Conservation (phyloP, 2,888 invertebrate genomes). For the Drepanosiphum platanoidis region DNA sequence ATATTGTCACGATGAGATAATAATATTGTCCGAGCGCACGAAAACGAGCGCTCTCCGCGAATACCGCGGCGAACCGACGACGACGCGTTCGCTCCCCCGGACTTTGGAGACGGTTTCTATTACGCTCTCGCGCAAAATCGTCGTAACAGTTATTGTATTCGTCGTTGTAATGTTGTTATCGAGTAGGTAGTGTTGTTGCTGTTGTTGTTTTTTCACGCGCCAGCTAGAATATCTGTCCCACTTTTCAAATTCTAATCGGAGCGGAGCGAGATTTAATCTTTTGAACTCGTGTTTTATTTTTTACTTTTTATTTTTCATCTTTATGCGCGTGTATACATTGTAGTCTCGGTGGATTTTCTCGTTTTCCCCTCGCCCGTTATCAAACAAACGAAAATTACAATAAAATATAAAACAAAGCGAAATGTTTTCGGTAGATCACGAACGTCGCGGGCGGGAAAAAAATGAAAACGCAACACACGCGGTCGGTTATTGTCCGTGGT, state of each 20-base stretch:
- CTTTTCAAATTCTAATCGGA: conserved; percentile 50
- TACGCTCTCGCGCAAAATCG: background rate
- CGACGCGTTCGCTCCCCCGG: background rate
- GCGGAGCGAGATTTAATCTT: conserved; percentile 51
- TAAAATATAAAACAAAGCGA: conserved; percentile 13
- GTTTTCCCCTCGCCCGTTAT: conserved; percentile 31
- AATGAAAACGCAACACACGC: no score
- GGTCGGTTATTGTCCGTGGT: no score
- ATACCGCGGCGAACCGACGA: no score
- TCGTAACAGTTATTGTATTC: background rate
- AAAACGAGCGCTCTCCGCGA: no score
- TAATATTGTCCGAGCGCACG: no score
- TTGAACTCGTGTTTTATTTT: conserved; percentile 3
- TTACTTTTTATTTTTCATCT: background rate
- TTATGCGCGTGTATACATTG: background rate
- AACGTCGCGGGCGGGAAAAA: no score
- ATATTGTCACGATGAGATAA: background rate
- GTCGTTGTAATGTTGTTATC: conserved; percentile 1
- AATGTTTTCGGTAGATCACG: background rate
- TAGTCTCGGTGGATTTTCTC: conserved; percentile 7
- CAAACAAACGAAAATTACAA: conserved; percentile 24
- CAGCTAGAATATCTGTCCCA: conserved; percentile 17
- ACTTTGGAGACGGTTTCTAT: background rate
- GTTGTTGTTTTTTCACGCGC: background rate
- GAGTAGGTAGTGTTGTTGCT: background rate